These are phyloP conservation scores for Neopipo cinnamomea DNA, from an alignment of 2,113 vertebrate species.

Conservation along the genomic window DNA sequence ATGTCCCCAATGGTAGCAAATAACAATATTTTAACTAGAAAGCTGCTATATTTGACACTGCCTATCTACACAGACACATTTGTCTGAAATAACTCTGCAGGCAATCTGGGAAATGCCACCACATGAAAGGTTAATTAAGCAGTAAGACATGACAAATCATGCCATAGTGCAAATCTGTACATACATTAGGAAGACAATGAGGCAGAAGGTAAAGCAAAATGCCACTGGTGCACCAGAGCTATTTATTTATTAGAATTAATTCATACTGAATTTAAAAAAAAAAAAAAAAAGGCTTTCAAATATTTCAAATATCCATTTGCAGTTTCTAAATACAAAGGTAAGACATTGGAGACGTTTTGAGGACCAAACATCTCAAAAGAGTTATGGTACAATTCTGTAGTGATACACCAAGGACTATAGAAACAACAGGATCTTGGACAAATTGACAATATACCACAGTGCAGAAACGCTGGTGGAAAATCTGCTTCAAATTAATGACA, in stretches of 20 bases:
- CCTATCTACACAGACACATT: conserved; percentile 52
- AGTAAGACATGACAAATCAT: conserved; percentile 55
- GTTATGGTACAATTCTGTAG: not conserved
- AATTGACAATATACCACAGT: not conserved
- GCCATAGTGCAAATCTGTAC: not conserved
- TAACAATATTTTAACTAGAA: conserved; percentile 39
- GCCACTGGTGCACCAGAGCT: not conserved
- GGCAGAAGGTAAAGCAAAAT: conserved; percentile 3
- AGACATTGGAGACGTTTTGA: not conserved
- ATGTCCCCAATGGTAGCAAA: not conserved
- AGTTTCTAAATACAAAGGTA: not conserved
- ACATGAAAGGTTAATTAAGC: conserved; percentile 60
- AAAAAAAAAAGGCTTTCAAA: not conserved
- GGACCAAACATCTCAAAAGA: not conserved
- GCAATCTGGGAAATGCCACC: conserved; percentile 44
- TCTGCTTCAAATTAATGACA: not conserved
- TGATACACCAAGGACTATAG: fast-evolving
- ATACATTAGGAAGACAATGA: not conserved
- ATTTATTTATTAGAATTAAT: not conserved
- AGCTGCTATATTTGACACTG: conserved; percentile 28
- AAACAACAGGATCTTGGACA: not conserved
- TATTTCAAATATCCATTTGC: not conserved
- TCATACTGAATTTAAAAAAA: not conserved
- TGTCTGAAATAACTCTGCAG: conserved; percentile 33
- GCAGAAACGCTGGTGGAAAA: not conserved